phyloP scores from a whole-genome alignment of 2,888 invertebrate species.

The Heliconius sara region DNA sequence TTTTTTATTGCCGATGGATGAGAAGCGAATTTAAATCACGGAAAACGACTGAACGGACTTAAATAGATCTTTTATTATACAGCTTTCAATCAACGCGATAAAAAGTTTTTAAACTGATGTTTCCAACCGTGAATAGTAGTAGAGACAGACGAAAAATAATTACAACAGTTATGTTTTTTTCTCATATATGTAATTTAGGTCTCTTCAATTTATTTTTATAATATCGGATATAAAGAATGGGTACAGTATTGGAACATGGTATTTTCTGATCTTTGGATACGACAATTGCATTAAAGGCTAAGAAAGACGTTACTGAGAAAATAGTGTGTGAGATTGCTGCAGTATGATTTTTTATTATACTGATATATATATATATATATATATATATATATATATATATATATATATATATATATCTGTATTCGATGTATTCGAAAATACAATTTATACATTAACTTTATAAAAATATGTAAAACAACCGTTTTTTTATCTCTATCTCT shows the following conservation, averaged over 20 bases:
- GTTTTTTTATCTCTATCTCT: too few species aligned
- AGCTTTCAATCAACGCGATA: conserved; percentile 6
- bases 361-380: not conserved
- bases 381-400: too few species aligned
- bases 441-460: not conserved
- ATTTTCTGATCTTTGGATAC: not conserved
- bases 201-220: too few species aligned
- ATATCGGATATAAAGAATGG: too few species aligned
- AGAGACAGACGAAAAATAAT: not conserved
- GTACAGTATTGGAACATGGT: too few species aligned
- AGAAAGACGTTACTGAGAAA: too few species aligned
- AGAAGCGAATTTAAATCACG: conserved; percentile 10
- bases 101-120: conserved; percentile 12
- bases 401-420: too few species aligned
- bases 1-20: not conserved
- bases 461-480: not conserved
- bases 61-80: conserved; percentile 7
- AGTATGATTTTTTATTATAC: not conserved
- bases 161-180: not conserved
- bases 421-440: not conserved
- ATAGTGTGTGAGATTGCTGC: not conserved
- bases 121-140: not conserved
- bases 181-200: not conserved
- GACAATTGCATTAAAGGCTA: not conserved
- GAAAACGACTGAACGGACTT: not conserved